These are phyloP conservation scores for Pelobates cultripes DNA, from an alignment of 2,797 vertebrate genomes.

Conservation along the genomic window DNA sequence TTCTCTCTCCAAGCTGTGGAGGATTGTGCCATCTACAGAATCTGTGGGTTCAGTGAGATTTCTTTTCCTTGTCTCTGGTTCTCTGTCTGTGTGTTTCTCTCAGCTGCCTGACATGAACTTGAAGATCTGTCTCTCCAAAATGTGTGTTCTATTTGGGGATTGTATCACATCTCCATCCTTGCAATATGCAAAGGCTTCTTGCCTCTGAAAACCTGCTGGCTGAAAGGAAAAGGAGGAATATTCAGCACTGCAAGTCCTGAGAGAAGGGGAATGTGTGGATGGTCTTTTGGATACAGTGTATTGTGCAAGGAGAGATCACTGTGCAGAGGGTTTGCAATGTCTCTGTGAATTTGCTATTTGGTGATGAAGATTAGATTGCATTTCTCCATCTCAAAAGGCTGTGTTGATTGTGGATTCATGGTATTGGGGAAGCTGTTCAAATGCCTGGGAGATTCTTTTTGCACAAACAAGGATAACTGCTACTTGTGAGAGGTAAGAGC, in stretches of 20 bases:
- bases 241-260: background rate
- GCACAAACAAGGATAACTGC: conserved; percentile 23
- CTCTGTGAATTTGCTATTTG: no score
- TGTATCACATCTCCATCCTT: background rate
- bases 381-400: no score
- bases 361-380: no score
- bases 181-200: conserved; percentile 3
- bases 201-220: conserved; percentile 8
- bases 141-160: conserved; percentile 5
- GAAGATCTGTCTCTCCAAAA: background rate
- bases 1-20: conserved; percentile 33
- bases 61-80: background rate
- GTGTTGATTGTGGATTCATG: background rate
- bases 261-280: background rate
- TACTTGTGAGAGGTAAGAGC: conserved; percentile 33
- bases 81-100: conserved; percentile 4
- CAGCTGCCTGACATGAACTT: conserved; percentile 14
- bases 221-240: conserved; percentile 2
- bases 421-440: background rate
- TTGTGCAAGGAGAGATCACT: background rate
- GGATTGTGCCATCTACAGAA: conserved; percentile 47
- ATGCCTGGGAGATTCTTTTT: background rate
- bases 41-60: conserved; percentile 23
- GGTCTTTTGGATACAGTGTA: conserved; percentile 27
- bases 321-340: no score